phyloP scores from a whole-genome alignment of 53 echinoderm and acorn worm species.

The Patiria pectinifera region DNA sequence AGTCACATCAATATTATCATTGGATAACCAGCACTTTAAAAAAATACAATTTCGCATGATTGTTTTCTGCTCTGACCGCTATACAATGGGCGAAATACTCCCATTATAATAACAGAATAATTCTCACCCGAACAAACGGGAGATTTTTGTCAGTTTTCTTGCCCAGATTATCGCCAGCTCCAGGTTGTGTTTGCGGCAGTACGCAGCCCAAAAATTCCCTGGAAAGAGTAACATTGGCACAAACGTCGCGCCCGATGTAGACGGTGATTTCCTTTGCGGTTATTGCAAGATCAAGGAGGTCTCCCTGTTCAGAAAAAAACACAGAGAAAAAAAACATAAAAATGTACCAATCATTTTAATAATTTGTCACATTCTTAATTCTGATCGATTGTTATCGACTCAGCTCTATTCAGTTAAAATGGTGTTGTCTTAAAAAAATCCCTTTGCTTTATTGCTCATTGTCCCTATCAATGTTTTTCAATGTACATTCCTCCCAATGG shows the following conservation, averaged over 20 bases:
- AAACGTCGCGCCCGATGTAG: conserved; percentile 58
- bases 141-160: background rate
- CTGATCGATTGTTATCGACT: too few relatives aligned
- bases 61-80: background rate
- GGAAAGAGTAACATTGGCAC: conserved; percentile 41
- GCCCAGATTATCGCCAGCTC: conserved; percentile 30
- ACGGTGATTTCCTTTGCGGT: conserved; percentile 62
- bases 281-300: conserved; percentile 61
- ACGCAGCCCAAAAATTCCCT: conserved; percentile 31
- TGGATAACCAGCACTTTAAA: too few relatives aligned
- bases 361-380: too few relatives aligned
- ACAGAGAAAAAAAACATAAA: too few relatives aligned
- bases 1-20: too few relatives aligned
- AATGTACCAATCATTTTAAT: too few relatives aligned
- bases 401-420: too few relatives aligned
- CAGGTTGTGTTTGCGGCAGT: conserved; percentile 48
- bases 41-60: too few relatives aligned
- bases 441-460: too few relatives aligned
- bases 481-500: too few relatives aligned
- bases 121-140: conserved; percentile 41
- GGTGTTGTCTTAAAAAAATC: too few relatives aligned
- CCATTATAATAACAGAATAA: background rate
- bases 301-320: conserved; percentile 55
- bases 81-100: background rate
- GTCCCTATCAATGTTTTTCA: too few relatives aligned